A percentile compares a stretch with the other conserved stretches of the same genome.
Conservation (phyloP, 1,140 invertebrate genomes). For the Bombus pascuorum region DNA sequence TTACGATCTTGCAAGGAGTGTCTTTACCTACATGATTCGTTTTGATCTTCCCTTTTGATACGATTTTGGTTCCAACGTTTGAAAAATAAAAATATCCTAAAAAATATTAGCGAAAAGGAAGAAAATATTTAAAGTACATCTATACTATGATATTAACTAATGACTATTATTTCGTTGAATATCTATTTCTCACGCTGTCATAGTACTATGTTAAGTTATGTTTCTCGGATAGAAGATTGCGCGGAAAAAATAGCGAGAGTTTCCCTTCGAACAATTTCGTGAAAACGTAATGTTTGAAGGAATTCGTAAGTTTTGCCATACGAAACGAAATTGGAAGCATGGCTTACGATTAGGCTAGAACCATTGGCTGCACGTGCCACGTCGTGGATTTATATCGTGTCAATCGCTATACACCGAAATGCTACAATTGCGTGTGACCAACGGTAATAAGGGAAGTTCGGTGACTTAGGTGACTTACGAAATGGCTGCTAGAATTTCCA, state of each 20-base stretch:
- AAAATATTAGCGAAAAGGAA: background rate
- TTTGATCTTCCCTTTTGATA: too few species aligned
- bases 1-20: too few species aligned
- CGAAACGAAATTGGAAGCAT: background rate
- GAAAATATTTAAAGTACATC: too few species aligned
- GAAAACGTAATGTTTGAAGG: background rate
- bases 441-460: too few species aligned
- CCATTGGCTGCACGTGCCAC: background rate
- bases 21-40: too few species aligned
- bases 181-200: background rate
- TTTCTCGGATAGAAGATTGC: background rate
- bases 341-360: background rate
- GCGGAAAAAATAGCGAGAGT: background rate
- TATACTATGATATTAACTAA: too few species aligned
- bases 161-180: background rate
- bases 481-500: background rate
- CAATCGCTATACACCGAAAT: background rate
- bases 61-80: too few species aligned
- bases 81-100: too few species aligned
- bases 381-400: background rate
- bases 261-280: background rate
- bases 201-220: background rate
- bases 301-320: background rate
- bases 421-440: background rate
- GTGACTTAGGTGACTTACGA: background rate